These are phyloP conservation scores for Apostichopus californicus DNA, from an alignment of 35 echinoderm and acorn worm species.

Conservation along the genomic window DNA sequence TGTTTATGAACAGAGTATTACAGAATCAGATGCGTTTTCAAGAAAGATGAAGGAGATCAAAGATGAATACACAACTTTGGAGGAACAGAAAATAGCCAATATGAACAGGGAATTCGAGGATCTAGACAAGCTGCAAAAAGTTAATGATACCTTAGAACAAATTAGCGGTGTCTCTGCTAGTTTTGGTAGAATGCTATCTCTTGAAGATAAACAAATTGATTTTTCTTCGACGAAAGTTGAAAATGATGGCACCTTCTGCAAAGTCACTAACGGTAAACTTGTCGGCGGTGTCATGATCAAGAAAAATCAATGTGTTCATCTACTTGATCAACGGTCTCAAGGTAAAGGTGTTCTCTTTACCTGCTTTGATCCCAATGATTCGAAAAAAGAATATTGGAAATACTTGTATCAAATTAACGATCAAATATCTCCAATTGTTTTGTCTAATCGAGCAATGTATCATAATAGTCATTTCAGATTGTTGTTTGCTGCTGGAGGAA, in stretches of 20 bases:
- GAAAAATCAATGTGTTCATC: slow-evolving; percentile 3
- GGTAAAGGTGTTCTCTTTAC: background rate
- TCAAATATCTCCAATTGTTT: background rate
- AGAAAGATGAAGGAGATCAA: background rate
- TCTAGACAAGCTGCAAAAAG: background rate
- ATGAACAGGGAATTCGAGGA: background rate
- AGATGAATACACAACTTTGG: background rate
- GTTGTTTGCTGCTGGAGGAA: background rate
- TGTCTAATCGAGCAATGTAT: slow-evolving; percentile 25
- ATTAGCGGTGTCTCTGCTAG: background rate
- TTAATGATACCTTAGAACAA: background rate
- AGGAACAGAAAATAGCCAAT: background rate
- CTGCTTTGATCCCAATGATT: slow-evolving; percentile 15
- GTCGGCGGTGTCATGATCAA: slow-evolving; percentile 30
- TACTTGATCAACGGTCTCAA: background rate
- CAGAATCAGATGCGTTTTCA: background rate
- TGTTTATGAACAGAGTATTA: background rate
- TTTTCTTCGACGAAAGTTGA: background rate
- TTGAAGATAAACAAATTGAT: background rate
- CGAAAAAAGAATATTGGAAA: background rate
- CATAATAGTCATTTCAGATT: background rate
- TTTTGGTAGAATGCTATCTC: background rate
- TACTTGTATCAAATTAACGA: background rate
- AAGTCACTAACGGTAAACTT: background rate
- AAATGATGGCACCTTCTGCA: background rate